Evolutionary conservation across 2,888 invertebrate genomes (phyloP), one percentile per base, ranked within the genome.

Genomic region (Panzeria rudis): DNA sequence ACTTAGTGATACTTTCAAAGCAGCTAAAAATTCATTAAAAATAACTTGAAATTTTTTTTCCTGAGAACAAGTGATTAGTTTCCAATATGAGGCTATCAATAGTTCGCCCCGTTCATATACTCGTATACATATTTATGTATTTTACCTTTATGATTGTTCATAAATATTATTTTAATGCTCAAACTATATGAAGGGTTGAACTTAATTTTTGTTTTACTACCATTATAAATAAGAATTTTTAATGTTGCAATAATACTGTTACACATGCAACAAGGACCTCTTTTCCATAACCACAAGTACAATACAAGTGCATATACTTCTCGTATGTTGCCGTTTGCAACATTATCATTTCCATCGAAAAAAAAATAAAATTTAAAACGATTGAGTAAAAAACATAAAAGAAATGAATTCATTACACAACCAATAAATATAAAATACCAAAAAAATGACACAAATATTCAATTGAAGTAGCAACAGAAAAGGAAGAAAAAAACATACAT

Each of bases 401-500:
- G 52, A 47, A 72, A 68, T 77, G 61, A 83, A 78, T 78, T 83
- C 83, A 83, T 83, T 78, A 83, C 61, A 83, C 66, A 78, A 83
- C 78, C 83, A 69, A 83, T 83, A 83, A 78, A 78, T 77, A 77
- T 73, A 62, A 83, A 78, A 78, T 52, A 38, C 68, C 78, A 73
- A 78, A 78, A 68, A 77, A 78, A 62, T 83, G 68, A 54, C 59
- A 83, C 71, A 77, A 47, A 56, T 64, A 78, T 83, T 83, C 78
- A 83, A 83, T 83, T 83, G 78, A 50, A 59, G 29, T 54, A 38
- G 54, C 79, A 38, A 50, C 11, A 50, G 29, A 47, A 77, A 47
- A 50, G 17, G 17, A 50, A 29, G 29, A 7, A 35, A 38, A 38
- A 38, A 38, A 38, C 13, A 38, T 13, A 47, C 52, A 54, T 66